These are phyloP conservation scores for Triplophysa yarkandensis DNA, from an alignment of 2,797 vertebrate species.

Conservation along the genomic window DNA sequence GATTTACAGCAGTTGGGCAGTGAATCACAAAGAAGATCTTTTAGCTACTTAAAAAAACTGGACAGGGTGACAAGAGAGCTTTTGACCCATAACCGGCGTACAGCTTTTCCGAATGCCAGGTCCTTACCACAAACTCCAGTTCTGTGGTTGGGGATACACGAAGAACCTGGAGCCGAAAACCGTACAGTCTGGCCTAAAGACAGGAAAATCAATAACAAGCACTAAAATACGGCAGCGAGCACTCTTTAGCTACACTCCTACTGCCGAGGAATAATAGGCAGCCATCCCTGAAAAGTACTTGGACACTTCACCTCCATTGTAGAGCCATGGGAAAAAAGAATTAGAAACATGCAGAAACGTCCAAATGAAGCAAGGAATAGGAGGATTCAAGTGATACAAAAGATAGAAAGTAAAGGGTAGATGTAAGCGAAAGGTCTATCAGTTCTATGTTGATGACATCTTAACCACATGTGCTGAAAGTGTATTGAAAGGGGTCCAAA, in stretches of 20 bases:
- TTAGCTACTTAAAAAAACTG: conserved; percentile 12
- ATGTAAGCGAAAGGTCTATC: neutral
- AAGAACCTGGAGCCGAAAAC: conserved; percentile 43
- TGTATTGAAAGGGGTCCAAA: too few species aligned
- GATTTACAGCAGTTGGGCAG: conserved; percentile 2
- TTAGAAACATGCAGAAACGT: conserved; percentile 21
- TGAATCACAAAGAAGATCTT: conserved; percentile 11
- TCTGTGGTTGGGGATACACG: conserved; percentile 17
- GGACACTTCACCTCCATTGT: conserved; percentile 22
- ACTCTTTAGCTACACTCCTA: neutral
- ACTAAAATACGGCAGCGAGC: conserved; percentile 24
- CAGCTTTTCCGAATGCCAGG: conserved; percentile 13
- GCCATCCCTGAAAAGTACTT: conserved; percentile 48
- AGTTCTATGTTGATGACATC: conserved; percentile 29
- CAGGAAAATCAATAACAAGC: conserved; percentile 53
- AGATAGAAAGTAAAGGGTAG: conserved; percentile 11
- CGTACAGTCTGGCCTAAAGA: conserved; percentile 35
- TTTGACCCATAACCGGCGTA: conserved; percentile 23
- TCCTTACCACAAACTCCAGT: conserved; percentile 26
- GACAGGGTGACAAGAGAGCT: conserved; percentile 9
- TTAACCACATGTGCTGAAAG: too few species aligned
- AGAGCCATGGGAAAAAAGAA: conserved; percentile 29
- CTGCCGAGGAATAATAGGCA: conserved; percentile 47
- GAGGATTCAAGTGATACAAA: conserved; percentile 31
- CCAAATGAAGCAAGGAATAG: conserved; percentile 31